Evolutionary conservation across 1,140 invertebrate genomes (phyloP).

Genomic region (Papilio polyxenes): DNA sequence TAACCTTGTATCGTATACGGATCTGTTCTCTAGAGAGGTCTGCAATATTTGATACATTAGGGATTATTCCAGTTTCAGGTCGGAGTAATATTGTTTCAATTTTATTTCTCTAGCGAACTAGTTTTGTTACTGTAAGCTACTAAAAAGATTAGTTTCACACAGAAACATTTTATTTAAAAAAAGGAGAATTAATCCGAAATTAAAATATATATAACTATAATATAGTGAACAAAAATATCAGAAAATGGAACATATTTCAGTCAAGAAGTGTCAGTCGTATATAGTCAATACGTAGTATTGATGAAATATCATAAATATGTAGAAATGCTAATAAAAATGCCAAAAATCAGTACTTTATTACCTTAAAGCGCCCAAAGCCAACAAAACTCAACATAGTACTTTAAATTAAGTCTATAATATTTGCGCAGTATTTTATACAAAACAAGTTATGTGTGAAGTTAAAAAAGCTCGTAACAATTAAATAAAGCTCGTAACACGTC

Average conservation of each 20-base stretch:
- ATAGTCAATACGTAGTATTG: too few relatives aligned
- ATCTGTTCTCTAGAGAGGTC: background rate
- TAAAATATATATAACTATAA: background rate
- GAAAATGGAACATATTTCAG: too few relatives aligned
- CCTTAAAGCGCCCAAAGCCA: background rate
- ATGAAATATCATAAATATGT: too few relatives aligned
- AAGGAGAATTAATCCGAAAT: background rate
- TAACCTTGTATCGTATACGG: background rate
- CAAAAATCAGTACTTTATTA: too few relatives aligned
- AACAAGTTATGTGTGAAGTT: conserved; percentile 17
- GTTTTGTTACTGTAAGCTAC: background rate
- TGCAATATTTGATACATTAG: conserved; percentile 11
- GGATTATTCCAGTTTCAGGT: background rate
- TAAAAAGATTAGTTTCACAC: background rate
- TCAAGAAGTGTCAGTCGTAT: too few relatives aligned
- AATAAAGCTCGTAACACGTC: conserved; percentile 10
- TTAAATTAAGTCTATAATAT: background rate
- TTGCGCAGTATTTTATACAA: background rate
- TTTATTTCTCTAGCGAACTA: background rate
- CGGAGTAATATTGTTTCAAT: conserved; percentile 18
- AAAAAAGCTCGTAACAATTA: conserved; percentile 21
- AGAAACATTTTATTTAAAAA: background rate
- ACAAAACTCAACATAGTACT: background rate
- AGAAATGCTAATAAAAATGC: too few relatives aligned
- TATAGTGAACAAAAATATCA: too few relatives aligned